Evolutionary conservation across 2,113 vertebrate species (phyloP), one percentile per base, ranked within the genome.

Genomic region (Chlorodrepanis virens): DNA sequence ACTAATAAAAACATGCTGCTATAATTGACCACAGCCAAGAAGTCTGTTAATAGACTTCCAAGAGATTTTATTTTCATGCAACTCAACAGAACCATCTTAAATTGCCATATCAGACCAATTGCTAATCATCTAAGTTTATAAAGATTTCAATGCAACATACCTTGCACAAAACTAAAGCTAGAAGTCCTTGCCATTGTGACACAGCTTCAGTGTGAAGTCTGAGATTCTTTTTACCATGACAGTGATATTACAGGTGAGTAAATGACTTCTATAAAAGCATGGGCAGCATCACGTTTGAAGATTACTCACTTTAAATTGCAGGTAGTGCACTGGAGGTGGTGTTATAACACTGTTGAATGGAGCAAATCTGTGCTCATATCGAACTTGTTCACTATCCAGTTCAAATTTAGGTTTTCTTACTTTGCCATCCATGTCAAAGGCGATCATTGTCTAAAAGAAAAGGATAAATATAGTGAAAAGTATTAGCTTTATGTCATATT

Each of bases 271-370:
- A 11, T 3, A 28, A 60, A 84, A 91, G 35, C n/a, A 45, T 3
- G 5, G 61, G 14, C 14, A 27, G 57, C 54, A 76, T 8, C 8
- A 31, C 0, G 0, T 70, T 70, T 72, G 33, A 90, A 77, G 33
- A 77, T 35, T 54, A 97, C 96, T 91, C 97, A 99, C 99, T 98
- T 99, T 99, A 93, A 99, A 99, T 94, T 99, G 99, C 79, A 99
- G 98, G 95, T 99, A 99, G 97, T 99, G 99, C 75, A 99, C 99
- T 17, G 99, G 99, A 0, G 99, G 99, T 5, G 99, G 99, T 4
- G 99, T 99, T 96, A 99, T 99, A 54, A 99, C 99, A 61, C 99
- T 99, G 98, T 99, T 99, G 98, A 99, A 99, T 7, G 99, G 99
- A 45, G 99, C 99, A 93, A 99, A 99, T 82, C 99, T 98, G 97